Evolutionary conservation across 2,113 vertebrate species (phyloP).

Genomic region (Machaerirhynchus nigripectus): DNA sequence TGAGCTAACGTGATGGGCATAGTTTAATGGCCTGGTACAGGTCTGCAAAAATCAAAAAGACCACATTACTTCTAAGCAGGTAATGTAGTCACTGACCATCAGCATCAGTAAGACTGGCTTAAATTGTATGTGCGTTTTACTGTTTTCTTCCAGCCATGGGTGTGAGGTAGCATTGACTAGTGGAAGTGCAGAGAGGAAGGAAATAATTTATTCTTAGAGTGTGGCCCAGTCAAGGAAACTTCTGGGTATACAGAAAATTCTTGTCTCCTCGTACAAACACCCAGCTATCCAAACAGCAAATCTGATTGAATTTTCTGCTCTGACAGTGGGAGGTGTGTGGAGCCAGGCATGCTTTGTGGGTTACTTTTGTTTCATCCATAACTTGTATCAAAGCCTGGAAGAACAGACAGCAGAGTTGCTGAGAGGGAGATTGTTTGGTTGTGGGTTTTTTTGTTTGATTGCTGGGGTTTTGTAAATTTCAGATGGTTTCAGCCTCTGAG

Average conservation of each 20-base stretch:
- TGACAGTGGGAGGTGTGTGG: background rate
- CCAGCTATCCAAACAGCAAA: background rate
- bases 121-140: background rate
- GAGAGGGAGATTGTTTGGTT: background rate
- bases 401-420: background rate
- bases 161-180: background rate
- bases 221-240: background rate
- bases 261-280: background rate
- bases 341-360: background rate
- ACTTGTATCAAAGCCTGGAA: background rate
- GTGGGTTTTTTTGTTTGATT: background rate
- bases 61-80: background rate
- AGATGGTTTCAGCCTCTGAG: background rate
- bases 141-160: background rate
- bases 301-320: background rate
- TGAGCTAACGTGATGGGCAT: background rate
- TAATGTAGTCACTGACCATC: background rate
- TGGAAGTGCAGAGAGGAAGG: background rate
- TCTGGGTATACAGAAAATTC: background rate
- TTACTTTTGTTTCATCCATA: background rate
- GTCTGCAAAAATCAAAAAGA: background rate
- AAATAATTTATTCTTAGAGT: background rate
- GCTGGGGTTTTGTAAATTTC: background rate
- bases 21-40: background rate
- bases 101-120: background rate